Conservation (phyloP, 2,888 invertebrate species). For the Orthosia cruda region DNA sequence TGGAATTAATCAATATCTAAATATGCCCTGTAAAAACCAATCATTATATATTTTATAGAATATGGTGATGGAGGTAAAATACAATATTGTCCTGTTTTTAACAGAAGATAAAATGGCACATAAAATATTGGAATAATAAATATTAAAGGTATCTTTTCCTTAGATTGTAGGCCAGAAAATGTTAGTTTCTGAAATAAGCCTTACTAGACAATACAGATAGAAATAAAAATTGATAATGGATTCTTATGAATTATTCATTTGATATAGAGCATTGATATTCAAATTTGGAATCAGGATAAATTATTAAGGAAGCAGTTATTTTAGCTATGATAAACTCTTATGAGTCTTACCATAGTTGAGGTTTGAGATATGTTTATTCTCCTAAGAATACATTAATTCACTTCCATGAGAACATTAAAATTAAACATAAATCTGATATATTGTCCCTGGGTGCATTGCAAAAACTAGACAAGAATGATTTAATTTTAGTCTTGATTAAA, state of each 20-base stretch:
- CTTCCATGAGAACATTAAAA: too few relatives aligned
- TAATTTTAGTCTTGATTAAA: too few relatives aligned
- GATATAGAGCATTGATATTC: neutral
- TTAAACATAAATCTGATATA: too few relatives aligned
- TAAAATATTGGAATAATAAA: neutral
- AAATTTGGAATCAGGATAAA: neutral
- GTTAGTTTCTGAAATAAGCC: neutral
- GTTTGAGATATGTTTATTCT: too few relatives aligned
- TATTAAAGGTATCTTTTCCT: neutral
- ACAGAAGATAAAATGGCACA: neutral
- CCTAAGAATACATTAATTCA: too few relatives aligned
- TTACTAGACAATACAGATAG: neutral
- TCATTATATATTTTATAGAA: neutral
- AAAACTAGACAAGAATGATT: too few relatives aligned
- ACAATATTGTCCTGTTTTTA: constrained; percentile 3
- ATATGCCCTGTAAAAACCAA: neutral
- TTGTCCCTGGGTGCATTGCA: too few relatives aligned
- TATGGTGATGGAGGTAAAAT: neutral
- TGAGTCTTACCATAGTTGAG: too few relatives aligned
- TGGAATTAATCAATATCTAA: neutral
- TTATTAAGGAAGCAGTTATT: neutral
- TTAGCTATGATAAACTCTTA: neutral
- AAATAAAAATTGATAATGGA: neutral
- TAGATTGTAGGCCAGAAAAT: neutral
- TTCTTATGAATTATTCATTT: constrained; percentile 15